Percentiles rank a stretch among this genome's conserved stretches.
Conservation (phyloP, 2,113 vertebrate species). For the Dipodomys spectabilis region DNA sequence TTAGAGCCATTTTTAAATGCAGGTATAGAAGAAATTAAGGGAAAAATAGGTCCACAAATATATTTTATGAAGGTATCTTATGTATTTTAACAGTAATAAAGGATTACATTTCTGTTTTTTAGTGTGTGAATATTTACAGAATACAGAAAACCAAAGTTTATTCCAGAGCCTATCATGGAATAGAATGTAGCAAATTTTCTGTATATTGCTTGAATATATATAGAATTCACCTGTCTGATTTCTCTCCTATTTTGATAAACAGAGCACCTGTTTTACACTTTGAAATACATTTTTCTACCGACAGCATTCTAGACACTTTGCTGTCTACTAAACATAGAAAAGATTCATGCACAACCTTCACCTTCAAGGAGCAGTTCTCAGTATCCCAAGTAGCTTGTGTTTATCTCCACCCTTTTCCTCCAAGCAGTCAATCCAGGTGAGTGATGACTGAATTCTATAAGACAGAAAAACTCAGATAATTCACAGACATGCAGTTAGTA, state of each 20-base stretch:
- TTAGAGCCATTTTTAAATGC: background rate
- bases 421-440: background rate
- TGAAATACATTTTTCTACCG: background rate
- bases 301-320: background rate
- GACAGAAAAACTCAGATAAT: background rate
- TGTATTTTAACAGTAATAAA: conserved; percentile 28
- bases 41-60: background rate
- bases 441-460: background rate
- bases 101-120: conserved; percentile 29
- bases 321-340: background rate
- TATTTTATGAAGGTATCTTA: conserved; percentile 6
- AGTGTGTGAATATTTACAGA: background rate
- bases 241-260: background rate
- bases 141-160: conserved; percentile 18
- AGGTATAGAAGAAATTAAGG: background rate
- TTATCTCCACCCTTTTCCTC: background rate
- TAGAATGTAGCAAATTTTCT: background rate
- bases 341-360: background rate
- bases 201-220: background rate
- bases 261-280: background rate
- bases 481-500: background rate
- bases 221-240: background rate
- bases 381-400: background rate
- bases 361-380: too few relatives aligned
- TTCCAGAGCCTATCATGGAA: background rate